These are phyloP conservation scores for Grus americana DNA, from an alignment of 2,113 vertebrate species.

Conservation along the genomic window DNA sequence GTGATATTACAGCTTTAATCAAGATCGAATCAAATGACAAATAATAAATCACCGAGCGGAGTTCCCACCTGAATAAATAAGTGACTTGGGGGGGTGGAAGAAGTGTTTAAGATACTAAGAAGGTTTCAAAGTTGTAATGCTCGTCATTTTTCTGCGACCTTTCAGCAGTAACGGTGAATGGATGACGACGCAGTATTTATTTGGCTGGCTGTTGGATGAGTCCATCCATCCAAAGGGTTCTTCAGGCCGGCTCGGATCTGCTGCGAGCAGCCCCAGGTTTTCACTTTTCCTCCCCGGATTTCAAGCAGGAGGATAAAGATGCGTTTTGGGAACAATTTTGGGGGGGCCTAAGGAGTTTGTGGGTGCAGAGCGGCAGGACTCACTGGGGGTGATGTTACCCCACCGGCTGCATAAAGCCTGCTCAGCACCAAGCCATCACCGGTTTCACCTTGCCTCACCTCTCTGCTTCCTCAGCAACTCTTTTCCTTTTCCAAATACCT, in stretches of 20 bases:
- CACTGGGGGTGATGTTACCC: neutral
- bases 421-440: neutral
- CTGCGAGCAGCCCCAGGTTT: neutral
- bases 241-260: neutral
- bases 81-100: neutral
- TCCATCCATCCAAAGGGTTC: fast-evolving
- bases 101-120: neutral
- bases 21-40: conserved; percentile 36
- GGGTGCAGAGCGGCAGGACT: neutral
- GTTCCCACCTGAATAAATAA: conserved; percentile 14
- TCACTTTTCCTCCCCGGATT: neutral
- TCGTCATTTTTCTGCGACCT: neutral
- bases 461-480: neutral
- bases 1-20: conserved; percentile 45
- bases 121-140: neutral
- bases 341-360: too few species aligned
- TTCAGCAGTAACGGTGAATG: neutral
- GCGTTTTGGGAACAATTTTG: neutral
- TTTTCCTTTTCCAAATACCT: neutral
- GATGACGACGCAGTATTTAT: neutral
- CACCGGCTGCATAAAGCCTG: neutral
- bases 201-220: neutral
- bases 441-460: neutral
- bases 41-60: conserved; percentile 16
- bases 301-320: neutral